Conservation (phyloP, 2,113 vertebrate genomes). For the Eonycteris spelaea region DNA sequence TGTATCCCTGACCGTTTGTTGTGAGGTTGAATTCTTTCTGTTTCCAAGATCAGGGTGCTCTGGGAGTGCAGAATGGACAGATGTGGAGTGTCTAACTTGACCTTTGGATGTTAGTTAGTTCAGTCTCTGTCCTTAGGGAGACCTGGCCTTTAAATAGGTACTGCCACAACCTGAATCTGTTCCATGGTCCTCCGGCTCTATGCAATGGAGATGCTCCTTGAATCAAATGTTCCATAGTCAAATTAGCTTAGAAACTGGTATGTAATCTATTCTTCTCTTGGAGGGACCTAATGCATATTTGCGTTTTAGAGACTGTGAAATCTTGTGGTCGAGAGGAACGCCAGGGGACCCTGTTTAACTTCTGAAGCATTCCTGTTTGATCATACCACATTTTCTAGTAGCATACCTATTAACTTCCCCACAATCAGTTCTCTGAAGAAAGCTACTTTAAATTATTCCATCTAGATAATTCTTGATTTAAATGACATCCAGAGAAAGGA, state of each 20-base stretch:
- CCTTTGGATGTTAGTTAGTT: neutral
- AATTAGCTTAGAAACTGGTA: neutral
- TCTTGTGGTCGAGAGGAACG: slow-evolving; percentile 7
- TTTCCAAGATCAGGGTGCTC: neutral
- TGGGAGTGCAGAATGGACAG: neutral
- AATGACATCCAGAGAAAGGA: neutral
- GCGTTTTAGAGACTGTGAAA: neutral
- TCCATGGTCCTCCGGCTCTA: neutral
- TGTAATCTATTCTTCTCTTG: neutral
- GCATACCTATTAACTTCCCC: neutral
- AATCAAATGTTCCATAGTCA: neutral
- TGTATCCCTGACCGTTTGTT: neutral
- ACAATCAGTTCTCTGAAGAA: neutral
- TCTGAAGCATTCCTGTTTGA: neutral
- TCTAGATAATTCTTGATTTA: slow-evolving; percentile 5
- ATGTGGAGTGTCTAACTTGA: neutral
- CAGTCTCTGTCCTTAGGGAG: neutral
- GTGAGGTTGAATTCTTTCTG: neutral
- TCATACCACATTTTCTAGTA: neutral
- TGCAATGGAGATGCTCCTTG: neutral
- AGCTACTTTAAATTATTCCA: neutral
- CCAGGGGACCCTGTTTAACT: neutral
- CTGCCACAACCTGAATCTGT: neutral
- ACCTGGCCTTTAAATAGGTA: neutral
- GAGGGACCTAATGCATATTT: neutral